Evolutionary conservation across 2,888 invertebrate species (phyloP).

Genomic region (Minunthozetes semirufus): DNA sequence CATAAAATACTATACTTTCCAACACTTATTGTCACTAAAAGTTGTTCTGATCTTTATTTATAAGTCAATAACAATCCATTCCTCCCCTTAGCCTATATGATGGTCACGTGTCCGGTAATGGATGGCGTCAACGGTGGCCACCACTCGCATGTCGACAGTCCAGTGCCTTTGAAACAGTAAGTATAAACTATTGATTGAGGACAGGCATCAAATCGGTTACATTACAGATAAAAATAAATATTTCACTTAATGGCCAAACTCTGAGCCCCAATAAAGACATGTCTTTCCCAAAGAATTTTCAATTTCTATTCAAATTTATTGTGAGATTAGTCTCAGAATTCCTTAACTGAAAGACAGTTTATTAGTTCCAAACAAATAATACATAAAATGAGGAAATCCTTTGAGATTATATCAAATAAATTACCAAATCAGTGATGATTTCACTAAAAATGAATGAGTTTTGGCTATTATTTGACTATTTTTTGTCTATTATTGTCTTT

Average conservation of each 20-base stretch:
- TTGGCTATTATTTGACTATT: constrained; percentile 62
- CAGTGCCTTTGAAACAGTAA: constrained; percentile 98
- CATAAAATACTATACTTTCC: neutral
- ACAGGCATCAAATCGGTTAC: neutral
- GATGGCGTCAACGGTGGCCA: constrained; percentile 76
- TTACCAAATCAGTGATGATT: too few relatives aligned
- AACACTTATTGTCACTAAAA: neutral
- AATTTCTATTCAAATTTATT: too few relatives aligned
- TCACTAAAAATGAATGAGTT: too few relatives aligned
- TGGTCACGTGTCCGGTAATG: constrained; percentile 93
- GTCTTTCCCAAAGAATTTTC: too few relatives aligned
- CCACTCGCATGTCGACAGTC: constrained; percentile 63
- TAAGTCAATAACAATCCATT: constrained; percentile 1
- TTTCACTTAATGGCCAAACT: neutral
- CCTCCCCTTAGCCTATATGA: constrained; percentile 82
- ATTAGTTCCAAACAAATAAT: too few relatives aligned
- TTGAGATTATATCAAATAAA: too few relatives aligned
- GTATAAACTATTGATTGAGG: constrained; percentile 46
- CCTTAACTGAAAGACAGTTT: constrained; percentile 80
- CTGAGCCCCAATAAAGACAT: too few relatives aligned
- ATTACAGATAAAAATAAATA: neutral
- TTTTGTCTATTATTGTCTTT: too few relatives aligned
- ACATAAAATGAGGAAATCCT: too few relatives aligned
- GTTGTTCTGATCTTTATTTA: neutral
- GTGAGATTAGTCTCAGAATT: too few relatives aligned